Conservation (phyloP, 1,140 invertebrate species). For the Drosophila serrata region DNA sequence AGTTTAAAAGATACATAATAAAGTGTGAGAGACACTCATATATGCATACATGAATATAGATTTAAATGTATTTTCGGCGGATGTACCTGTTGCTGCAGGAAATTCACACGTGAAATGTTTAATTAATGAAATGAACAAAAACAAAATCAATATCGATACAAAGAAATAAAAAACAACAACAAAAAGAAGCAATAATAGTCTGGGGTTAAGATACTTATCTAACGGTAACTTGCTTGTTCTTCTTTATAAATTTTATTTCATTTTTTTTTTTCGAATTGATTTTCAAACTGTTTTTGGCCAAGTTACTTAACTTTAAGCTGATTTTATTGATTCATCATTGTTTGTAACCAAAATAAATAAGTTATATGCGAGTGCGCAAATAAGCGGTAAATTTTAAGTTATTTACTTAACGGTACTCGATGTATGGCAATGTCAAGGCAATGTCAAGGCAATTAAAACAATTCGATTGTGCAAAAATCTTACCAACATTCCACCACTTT, state of each 20-base stretch:
- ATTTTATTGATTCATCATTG: conserved; percentile 25
- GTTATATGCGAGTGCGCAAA: not conserved
- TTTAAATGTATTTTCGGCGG: conserved; percentile 27
- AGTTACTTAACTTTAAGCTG: conserved; percentile 35
- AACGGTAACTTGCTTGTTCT: conserved; percentile 30
- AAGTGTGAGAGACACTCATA: conserved; percentile 41
- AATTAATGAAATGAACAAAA: conserved; percentile 54
- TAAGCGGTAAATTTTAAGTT: conserved; percentile 22
- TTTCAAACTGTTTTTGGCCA: conserved; percentile 26
- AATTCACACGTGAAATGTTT: conserved; percentile 73
- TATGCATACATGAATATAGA: conserved; percentile 44
- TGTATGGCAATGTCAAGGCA: conserved; percentile 34
- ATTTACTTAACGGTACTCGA: conserved; percentile 23
- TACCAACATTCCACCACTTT: conserved; percentile 19
- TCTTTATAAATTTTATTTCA: not conserved
- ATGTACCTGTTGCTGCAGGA: conserved; percentile 60
- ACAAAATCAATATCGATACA: conserved; percentile 23
- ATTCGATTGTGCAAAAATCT: conserved; percentile 31
- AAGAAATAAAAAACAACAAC: conserved; percentile 2
- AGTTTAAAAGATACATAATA: conserved; percentile 48
- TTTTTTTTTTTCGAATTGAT: conserved; percentile 1
- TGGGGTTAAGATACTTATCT: conserved; percentile 37
- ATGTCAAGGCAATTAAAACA: conserved; percentile 42
- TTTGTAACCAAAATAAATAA: not conserved
- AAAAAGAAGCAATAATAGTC: conserved; percentile 5